Base-by-base conservation (phyloP, 2,113 vertebrate species). In the Alosa alosa region DNA sequence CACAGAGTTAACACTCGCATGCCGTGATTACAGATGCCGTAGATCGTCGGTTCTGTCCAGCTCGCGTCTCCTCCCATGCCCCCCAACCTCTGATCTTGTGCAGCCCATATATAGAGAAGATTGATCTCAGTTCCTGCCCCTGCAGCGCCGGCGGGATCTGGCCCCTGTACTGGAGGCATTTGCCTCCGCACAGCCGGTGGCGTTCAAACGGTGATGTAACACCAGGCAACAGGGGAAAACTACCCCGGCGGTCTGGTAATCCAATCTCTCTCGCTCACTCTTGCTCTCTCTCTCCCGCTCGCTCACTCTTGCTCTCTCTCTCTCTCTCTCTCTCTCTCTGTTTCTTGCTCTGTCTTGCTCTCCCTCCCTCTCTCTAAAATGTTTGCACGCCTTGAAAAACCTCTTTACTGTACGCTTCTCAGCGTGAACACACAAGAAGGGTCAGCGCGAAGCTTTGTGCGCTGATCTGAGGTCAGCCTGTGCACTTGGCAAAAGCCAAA, bases 201-300 rank as follows among this genome's bases (percentile, higher is more conserved):
- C 87, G 86, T 89, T 89, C 88, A 88, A 89, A 86, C 84, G 86
- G 90, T 95, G 94, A 95, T 93, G 94, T 93, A 95, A 95, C 92
- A 25, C 88, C 68, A 90, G 68, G 86, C 93, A 93, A 93, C 49
- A 85, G 84, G 87, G 85, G 88, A 87, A 86, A 82, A 86, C 90
- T 87, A 86, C 92, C 84, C 88, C 72, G 87, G 91, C 91, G 91
- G 93, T 91, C 91, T 75, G 75, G 93, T 94, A 94, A 94, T 94
- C 91, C 88, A 86, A 94, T 92, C 88, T 88, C 87, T 90, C 83
- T 64, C 86, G 90, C 87, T 88, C 88, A 84, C 0, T 36, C 17
- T 5, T 7, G 84, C 36, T 90, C 84, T 86, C 90, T 91, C 88
- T 85, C 87, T 84, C 86, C 88, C 60, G 52, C 46, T 84, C 83